These are phyloP conservation scores for Lutjanus campechanus DNA, from an alignment of 2,797 vertebrate species.

Conservation along the genomic window DNA sequence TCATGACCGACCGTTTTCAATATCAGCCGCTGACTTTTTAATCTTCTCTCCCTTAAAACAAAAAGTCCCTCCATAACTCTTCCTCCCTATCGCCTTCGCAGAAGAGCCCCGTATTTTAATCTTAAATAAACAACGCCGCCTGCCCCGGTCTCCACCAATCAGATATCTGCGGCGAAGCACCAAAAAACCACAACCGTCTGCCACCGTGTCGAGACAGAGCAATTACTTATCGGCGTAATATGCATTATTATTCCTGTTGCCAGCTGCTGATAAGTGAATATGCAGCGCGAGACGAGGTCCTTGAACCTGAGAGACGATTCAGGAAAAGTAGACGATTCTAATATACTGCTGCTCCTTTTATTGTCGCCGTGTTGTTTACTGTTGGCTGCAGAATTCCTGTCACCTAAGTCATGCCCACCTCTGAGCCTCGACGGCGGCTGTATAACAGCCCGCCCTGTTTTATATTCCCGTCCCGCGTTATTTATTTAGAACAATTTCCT, in stretches of 20 bases:
- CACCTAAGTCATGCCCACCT: slow-evolving; percentile 95
- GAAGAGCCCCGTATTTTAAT: slow-evolving; percentile 49
- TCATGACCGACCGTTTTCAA: slow-evolving; percentile 17
- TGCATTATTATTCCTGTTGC: slow-evolving; percentile 82
- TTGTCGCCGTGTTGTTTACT: slow-evolving; percentile 87
- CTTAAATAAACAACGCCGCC: slow-evolving; percentile 58
- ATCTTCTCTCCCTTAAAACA: slow-evolving; percentile 38
- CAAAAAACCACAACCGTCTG: slow-evolving; percentile 60
- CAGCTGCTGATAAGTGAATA: slow-evolving; percentile 81
- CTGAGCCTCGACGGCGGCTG: slow-evolving; percentile 84
- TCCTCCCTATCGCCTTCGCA: slow-evolving; percentile 49
- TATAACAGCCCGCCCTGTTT: slow-evolving; percentile 91
- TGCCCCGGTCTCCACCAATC: slow-evolving; percentile 44
- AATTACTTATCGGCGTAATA: slow-evolving; percentile 82
- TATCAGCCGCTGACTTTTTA: slow-evolving; percentile 33
- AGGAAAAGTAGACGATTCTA: not conserved
- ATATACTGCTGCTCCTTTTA: slow-evolving; percentile 77
- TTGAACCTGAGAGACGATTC: slow-evolving; percentile 71
- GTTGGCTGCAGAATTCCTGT: slow-evolving; percentile 88
- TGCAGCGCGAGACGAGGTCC: slow-evolving; percentile 72
- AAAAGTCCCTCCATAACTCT: slow-evolving; percentile 63
- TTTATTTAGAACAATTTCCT: slow-evolving; percentile 97
- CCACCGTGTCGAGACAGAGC: slow-evolving; percentile 70
- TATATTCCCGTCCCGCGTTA: slow-evolving; percentile 93
- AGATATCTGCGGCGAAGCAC: slow-evolving; percentile 43